A percentile compares a stretch with the other conserved stretches of the same genome.
Evolutionary conservation across 2,797 vertebrate species (phyloP).

Genomic region (Diplodus puntazzo): DNA sequence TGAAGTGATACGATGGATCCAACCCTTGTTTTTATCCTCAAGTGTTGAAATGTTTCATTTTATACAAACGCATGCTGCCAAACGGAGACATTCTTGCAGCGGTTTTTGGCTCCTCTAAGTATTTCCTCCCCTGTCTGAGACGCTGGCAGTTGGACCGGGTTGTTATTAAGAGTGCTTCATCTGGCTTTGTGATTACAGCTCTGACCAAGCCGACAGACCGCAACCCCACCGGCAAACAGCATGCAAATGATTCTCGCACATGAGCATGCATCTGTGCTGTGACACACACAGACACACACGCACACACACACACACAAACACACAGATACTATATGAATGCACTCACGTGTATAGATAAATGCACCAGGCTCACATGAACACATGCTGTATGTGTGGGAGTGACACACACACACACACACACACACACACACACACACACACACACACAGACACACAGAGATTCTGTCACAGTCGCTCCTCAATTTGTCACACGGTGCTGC

Average conservation of each 20-base stretch:
- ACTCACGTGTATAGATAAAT: conserved; percentile 8
- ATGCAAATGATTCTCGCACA: conserved; percentile 67
- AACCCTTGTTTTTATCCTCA: conserved; percentile 43
- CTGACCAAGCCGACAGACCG: conserved; percentile 70
- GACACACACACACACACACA: conserved; percentile 5
- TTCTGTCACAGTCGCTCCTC: conserved; percentile 25
- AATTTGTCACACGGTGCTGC: conserved; percentile 52
- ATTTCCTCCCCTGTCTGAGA: conserved; percentile 48
- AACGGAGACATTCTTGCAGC: conserved; percentile 53
- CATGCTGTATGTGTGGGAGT: conserved; percentile 38
- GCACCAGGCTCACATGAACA: conserved; percentile 21
- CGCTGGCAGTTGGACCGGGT: conserved; percentile 45
- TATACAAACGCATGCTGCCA: conserved; percentile 37
- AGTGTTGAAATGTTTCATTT: conserved; percentile 53
- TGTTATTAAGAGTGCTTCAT: conserved; percentile 73
- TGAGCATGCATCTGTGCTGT: conserved; percentile 67
- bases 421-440: too few relatives aligned
- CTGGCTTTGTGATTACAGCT: conserved; percentile 75
- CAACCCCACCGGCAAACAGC: conserved; percentile 62
- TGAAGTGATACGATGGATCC: conserved; percentile 13
- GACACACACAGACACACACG: conserved; percentile 43
- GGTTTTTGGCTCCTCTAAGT: conserved; percentile 49
- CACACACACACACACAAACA: conserved; percentile 1
- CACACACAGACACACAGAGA: too few relatives aligned
- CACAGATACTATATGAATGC: conserved; percentile 13